These are phyloP conservation scores for Chaetophractus vellerosus DNA, from an alignment of 2,797 vertebrate species.

Conservation along the genomic window DNA sequence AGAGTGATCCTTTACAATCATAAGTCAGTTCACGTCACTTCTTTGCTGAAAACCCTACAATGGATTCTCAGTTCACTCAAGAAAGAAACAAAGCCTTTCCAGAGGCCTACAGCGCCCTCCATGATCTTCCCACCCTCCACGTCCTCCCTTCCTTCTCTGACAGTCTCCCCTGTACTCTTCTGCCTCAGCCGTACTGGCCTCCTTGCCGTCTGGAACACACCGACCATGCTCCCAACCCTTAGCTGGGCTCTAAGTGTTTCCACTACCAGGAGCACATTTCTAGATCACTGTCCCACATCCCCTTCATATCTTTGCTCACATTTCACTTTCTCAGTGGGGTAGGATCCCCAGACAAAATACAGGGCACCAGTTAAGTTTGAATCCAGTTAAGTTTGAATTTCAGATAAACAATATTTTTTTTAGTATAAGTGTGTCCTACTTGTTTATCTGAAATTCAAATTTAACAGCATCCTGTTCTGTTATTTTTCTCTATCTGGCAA, in stretches of 20 bases:
- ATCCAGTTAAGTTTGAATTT: conserved; percentile 11
- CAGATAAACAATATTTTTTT: background rate
- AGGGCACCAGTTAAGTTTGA: background rate
- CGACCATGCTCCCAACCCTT: background rate
- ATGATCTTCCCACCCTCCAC: background rate
- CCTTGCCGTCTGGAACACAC: background rate
- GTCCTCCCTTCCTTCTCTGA: background rate
- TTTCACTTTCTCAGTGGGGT: background rate
- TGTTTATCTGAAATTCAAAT: conserved; percentile 49
- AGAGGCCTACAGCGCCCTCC: background rate
- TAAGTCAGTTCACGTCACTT: conserved; percentile 41
- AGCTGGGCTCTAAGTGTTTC: background rate
- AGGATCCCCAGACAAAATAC: background rate
- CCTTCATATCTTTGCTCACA: background rate
- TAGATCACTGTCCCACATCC: too few species aligned
- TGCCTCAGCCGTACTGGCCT: background rate
- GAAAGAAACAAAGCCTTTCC: background rate
- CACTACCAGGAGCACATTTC: too few species aligned
- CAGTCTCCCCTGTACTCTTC: too few species aligned
- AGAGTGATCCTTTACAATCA: background rate
- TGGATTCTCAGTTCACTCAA: conserved; percentile 30
- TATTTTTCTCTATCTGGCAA: background rate
- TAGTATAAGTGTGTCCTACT: background rate
- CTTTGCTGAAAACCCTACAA: conserved; percentile 56
- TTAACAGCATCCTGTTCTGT: background rate